A percentile compares a stretch with the other conserved stretches of the same genome.
These are phyloP conservation scores for Petrocephalus schoutedeni DNA, from an alignment of 2,797 vertebrate species.

Conservation along the genomic window DNA sequence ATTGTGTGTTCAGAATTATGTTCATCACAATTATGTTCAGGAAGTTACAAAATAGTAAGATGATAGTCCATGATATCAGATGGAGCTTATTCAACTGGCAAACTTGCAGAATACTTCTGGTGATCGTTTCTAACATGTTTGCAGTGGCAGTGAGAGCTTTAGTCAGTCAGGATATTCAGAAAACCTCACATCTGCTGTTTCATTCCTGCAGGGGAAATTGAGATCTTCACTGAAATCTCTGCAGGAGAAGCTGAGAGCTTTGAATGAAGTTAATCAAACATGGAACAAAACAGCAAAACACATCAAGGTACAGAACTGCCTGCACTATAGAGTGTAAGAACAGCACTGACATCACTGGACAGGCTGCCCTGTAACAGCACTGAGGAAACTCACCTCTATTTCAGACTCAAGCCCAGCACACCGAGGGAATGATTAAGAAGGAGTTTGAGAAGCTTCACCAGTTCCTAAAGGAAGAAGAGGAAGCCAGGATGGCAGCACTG, in stretches of 20 bases:
- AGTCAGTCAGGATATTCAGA: background rate
- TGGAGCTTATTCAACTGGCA: background rate
- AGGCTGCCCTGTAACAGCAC: background rate
- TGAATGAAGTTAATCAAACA: conserved; percentile 48
- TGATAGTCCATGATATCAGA: background rate
- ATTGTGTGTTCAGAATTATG: background rate
- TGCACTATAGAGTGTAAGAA: background rate
- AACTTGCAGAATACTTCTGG: too few relatives aligned
- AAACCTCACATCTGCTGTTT: background rate
- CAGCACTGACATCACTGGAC: background rate
- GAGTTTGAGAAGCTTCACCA: conserved; percentile 52
- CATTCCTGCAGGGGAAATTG: conserved; percentile 59
- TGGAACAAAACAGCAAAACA: conserved; percentile 60
- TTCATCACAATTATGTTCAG: too few relatives aligned
- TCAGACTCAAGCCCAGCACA: conserved; percentile 59
- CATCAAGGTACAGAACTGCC: conserved; percentile 53
- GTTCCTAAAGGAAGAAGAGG: conserved; percentile 55
- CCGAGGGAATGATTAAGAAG: conserved; percentile 58
- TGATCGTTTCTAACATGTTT: conserved; percentile 39
- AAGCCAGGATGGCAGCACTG: conserved; percentile 49
- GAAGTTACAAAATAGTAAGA: background rate
- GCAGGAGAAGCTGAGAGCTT: conserved; percentile 61
- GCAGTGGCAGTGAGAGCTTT: conserved; percentile 30
- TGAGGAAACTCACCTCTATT: background rate
- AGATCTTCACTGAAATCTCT: conserved; percentile 58